A percentile compares a stretch with the other conserved stretches of the same genome.
Conservation (phyloP, 2,888 invertebrate species). For the Pollenia amentaria region DNA sequence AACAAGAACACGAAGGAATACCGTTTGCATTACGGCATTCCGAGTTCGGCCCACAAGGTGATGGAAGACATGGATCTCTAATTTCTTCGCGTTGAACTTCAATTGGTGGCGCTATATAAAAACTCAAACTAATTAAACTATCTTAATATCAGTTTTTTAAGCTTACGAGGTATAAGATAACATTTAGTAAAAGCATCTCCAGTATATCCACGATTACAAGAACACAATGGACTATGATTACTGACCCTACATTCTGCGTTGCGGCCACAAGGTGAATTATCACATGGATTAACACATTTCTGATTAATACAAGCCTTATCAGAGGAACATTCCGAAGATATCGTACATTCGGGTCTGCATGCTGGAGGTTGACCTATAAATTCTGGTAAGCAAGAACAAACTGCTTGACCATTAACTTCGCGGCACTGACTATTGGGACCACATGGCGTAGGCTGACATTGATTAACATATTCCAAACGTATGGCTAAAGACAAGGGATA, state of each 20-base stretch:
- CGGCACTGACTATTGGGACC: slow-evolving; percentile 91
- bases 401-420: slow-evolving; percentile 89
- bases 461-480: slow-evolving; percentile 84
- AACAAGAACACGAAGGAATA: slow-evolving; percentile 88
- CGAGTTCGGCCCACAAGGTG: slow-evolving; percentile 89
- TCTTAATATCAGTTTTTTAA: not conserved
- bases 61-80: slow-evolving; percentile 88
- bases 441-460: slow-evolving; percentile 90
- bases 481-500: slow-evolving; percentile 77
- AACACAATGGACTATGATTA: slow-evolving; percentile 92
- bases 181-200: slow-evolving; percentile 91
- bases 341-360: slow-evolving; percentile 91
- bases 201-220: slow-evolving; percentile 88
- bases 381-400: slow-evolving; percentile 90
- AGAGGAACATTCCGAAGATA: slow-evolving; percentile 90
- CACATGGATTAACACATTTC: slow-evolving; percentile 92
- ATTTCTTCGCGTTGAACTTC: slow-evolving; percentile 78
- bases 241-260: slow-evolving; percentile 91
- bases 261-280: slow-evolving; percentile 87
- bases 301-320: slow-evolving; percentile 91
- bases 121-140: not conserved
- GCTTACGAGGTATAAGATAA: slow-evolving; percentile 85
- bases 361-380: slow-evolving; percentile 91
- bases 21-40: slow-evolving; percentile 87
- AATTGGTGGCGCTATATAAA: slow-evolving; percentile 78